Percentiles rank a stretch among this genome's conserved stretches.
These are phyloP conservation scores for Oncorhynchus nerka DNA, from an alignment of 2,113 vertebrate genomes.

Conservation along the genomic window DNA sequence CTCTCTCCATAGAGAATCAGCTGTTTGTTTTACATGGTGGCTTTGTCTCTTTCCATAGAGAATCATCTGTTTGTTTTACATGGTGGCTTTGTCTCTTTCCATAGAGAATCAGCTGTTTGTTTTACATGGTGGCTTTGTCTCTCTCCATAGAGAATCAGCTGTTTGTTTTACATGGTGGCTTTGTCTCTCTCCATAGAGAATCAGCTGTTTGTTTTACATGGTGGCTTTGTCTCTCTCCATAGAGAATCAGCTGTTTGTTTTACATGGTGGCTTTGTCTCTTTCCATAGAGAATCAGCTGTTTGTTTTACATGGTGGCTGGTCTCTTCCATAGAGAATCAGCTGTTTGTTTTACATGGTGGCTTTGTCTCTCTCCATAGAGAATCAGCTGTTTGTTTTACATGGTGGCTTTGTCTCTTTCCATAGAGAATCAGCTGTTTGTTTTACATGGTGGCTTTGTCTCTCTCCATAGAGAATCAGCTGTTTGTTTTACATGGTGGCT, in stretches of 20 bases:
- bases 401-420: not conserved
- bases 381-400: constrained; percentile 70
- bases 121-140: no score
- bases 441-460: not conserved
- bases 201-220: constrained; percentile 63
- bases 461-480: constrained; percentile 79
- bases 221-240: no score
- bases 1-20: constrained; percentile 76
- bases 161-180: constrained; percentile 4
- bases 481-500: constrained; percentile 3
- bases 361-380: constrained; percentile 62
- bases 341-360: constrained; percentile 44
- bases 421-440: constrained; percentile 80
- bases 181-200: constrained; percentile 70
- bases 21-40: constrained; percentile 36
- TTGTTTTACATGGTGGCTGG: no score
- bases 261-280: not conserved
- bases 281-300: constrained; percentile 80
- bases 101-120: constrained; percentile 79
- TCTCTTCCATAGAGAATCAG: constrained; percentile 76
- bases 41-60: constrained; percentile 59
- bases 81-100: not conserved
- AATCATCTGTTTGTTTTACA: constrained; percentile 71
- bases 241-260: constrained; percentile 80
- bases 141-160: constrained; percentile 79